Evolutionary conservation across 2,797 vertebrate genomes (phyloP).

Genomic region (Spheniscus humboldti): DNA sequence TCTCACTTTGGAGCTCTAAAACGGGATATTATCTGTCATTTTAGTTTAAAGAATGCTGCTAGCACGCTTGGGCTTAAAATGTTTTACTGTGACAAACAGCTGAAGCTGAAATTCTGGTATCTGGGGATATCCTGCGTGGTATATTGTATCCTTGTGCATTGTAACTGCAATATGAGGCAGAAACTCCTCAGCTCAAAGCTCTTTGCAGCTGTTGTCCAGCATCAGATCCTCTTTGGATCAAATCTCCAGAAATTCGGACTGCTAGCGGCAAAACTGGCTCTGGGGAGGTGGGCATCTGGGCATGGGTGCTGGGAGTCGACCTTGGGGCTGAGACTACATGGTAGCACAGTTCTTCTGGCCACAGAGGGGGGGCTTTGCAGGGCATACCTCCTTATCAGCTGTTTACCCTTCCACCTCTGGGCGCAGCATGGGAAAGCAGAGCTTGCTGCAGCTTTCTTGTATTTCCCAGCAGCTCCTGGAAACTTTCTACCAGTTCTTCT

Average conservation of each 20-base stretch:
- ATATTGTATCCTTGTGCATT: neutral
- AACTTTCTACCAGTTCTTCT: neutral
- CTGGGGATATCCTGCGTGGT: neutral
- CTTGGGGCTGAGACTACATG: neutral
- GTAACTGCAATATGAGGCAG: neutral
- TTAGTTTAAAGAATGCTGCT: neutral
- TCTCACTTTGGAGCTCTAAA: neutral
- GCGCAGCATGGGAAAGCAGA: neutral
- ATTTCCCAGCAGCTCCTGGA: slow-evolving; percentile 22
- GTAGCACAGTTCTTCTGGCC: neutral
- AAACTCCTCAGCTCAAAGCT: neutral
- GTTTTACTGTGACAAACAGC: neutral
- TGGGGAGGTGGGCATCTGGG: neutral
- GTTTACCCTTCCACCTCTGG: neutral
- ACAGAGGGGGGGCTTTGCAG: neutral
- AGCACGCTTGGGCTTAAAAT: neutral
- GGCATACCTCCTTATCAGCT: neutral
- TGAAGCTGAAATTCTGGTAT: neutral
- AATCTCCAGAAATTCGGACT: neutral
- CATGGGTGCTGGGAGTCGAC: neutral
- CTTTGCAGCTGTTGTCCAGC: slow-evolving; percentile 1
- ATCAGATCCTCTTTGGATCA: neutral
- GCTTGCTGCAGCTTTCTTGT: neutral
- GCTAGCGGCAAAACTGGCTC: neutral
- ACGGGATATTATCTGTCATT: neutral